Base-by-base conservation (phyloP, 2,888 invertebrate genomes). In the Calliopum simillimum region DNA sequence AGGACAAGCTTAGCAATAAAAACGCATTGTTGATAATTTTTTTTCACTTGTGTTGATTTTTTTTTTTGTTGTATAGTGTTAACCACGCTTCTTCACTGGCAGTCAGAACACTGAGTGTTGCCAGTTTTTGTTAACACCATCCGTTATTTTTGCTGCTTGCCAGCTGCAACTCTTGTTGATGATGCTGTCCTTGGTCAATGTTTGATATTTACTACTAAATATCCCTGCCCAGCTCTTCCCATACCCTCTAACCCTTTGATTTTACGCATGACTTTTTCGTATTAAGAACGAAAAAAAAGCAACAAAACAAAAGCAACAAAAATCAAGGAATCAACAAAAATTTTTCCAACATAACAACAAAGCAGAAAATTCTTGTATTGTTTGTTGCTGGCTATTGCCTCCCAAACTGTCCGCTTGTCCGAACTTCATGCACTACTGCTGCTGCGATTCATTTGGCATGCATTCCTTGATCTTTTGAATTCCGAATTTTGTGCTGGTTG, bases 361-460 rank as follows among this genome's bases (percentile, higher is more conserved):
- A 41, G 25, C 23, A 49, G 11, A 19, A 58, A 33, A 43, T 33
- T 59, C 44, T 33, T 56, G 56, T 25, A 25, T 58, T 58, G 23
- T 23, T 33, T 33, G 33, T 46, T 62, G 44, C 47, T 62, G 46
- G 46, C 46, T n/a, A 19, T 46, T 25, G 23, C 46, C 43, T n/a
- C 43, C 23, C 16, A 44, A 56, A 56, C 56, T 56, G 56, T 47
- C 56, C 66, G 8, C 19, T 33, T 44, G 19, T 55, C 21, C 13
- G n/a, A 46, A 46, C 59, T 14, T 58, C 49, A 43, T 13, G 41
- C 21, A n/a, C 58, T 59, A 33, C 33, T 33, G 33, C 33, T 33
- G 33, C 33, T 33, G 58, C 67, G 58, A 59, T 67, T 67, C 67
- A 67, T 67, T 67, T 49, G 23, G 67, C 25, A 67, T 67, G 58